These are phyloP conservation scores for Teleogryllus oceanicus DNA, from an alignment of 2,888 invertebrate species.

Conservation along the genomic window DNA sequence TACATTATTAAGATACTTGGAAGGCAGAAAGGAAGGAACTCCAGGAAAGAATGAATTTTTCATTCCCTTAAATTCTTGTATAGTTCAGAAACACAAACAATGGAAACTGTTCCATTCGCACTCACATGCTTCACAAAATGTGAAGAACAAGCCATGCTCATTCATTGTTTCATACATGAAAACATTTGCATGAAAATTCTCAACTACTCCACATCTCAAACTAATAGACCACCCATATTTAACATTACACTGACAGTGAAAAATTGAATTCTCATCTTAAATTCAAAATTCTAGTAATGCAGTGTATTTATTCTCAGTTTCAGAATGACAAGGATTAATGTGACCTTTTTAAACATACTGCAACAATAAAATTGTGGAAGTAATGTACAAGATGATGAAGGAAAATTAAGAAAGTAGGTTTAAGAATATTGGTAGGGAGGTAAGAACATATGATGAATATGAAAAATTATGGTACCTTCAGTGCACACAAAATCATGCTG, in stretches of 20 bases:
- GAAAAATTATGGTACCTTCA: background rate
- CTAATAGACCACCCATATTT: background rate
- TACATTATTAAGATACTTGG: background rate
- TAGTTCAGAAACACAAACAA: background rate
- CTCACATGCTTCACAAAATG: background rate
- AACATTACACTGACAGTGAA: background rate
- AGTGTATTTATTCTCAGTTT: background rate
- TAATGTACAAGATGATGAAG: background rate
- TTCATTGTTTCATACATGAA: background rate
- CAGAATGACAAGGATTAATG: too few species aligned
- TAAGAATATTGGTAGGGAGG: background rate
- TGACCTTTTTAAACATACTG: too few species aligned
- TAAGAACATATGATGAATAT: background rate
- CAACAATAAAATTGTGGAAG: too few species aligned
- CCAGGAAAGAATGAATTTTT: background rate
- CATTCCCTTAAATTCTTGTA: background rate
- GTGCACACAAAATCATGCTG: slow-evolving; percentile 18
- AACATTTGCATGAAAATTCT: slow-evolving; percentile 1
- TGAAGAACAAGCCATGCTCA: slow-evolving; percentile 10
- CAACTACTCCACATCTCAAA: slow-evolving; percentile 2
- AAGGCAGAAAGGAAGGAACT: background rate
- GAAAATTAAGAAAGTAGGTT: background rate
- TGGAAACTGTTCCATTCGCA: background rate
- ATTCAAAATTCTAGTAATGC: background rate
- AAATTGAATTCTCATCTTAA: background rate